Percentiles rank a stretch among this genome's conserved stretches.
These are phyloP conservation scores for Calliphora vicina DNA, from an alignment of 1,140 invertebrate species.

Conservation along the genomic window DNA sequence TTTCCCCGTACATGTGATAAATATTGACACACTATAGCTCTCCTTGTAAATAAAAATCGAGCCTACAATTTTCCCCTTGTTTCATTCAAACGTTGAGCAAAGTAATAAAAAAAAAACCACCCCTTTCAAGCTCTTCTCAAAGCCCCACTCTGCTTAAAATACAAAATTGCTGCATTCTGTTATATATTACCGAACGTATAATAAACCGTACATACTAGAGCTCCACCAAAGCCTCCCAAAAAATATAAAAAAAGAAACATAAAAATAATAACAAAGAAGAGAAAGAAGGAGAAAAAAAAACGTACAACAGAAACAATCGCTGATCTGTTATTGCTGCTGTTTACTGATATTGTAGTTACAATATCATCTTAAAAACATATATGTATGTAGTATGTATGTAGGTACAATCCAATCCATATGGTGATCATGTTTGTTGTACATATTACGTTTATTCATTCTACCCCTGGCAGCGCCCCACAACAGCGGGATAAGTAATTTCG, in stretches of 20 bases:
- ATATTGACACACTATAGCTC: too few relatives aligned
- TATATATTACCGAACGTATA: neutral
- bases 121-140: neutral
- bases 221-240: neutral
- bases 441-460: neutral
- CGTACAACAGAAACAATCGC: neutral
- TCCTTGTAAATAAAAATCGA: too few relatives aligned
- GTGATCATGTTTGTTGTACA: neutral
- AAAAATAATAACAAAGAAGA: neutral
- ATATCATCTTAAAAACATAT: slow-evolving; percentile 11
- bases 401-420: slow-evolving; percentile 3
- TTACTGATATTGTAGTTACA: slow-evolving; percentile 26
- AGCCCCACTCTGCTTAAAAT: neutral
- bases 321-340: slow-evolving; percentile 30
- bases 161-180: neutral
- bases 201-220: neutral
- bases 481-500: neutral
- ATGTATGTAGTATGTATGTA: too few relatives aligned
- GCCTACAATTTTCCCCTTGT: too few relatives aligned
- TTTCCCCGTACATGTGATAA: too few relatives aligned
- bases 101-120: too few relatives aligned
- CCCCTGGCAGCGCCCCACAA: neutral
- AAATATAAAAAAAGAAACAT: neutral
- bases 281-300: too few relatives aligned
- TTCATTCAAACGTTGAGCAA: too few relatives aligned